Conservation (phyloP, 2,797 vertebrate genomes). For the Vultur gryphus region DNA sequence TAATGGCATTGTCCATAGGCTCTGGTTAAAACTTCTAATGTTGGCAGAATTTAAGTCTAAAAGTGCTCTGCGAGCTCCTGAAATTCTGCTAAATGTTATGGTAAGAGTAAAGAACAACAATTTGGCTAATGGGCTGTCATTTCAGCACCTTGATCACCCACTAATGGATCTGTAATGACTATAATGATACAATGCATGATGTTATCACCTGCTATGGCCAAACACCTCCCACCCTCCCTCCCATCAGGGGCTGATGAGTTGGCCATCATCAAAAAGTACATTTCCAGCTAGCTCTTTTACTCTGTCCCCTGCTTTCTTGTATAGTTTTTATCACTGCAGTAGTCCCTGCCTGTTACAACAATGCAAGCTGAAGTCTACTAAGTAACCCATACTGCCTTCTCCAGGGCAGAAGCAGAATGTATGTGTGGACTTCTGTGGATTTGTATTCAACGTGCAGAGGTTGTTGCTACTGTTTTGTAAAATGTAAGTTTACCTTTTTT, state of each 20-base stretch:
- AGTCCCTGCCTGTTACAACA: not conserved
- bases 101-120: slow-evolving; percentile 24
- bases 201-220: slow-evolving; percentile 35
- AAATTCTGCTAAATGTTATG: slow-evolving; percentile 36
- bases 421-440: accelerated
- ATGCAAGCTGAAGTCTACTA: not conserved
- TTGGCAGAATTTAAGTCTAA: not conserved
- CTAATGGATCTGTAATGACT: slow-evolving; percentile 75
- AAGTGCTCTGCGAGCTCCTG: not conserved
- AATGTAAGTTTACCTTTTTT: not conserved
- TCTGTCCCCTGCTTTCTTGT: not conserved
- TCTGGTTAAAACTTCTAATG: not conserved
- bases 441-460: not conserved
- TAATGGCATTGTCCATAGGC: not conserved
- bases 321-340: not conserved
- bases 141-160: slow-evolving; percentile 42
- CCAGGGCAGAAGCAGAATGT: not conserved
- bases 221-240: slow-evolving; percentile 27
- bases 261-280: not conserved
- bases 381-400: not conserved
- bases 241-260: slow-evolving; percentile 22
- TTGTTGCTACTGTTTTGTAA: not conserved
- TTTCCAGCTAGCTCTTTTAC: not conserved
- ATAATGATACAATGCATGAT: slow-evolving; percentile 48
- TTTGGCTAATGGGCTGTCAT: slow-evolving; percentile 63